Conservation (phyloP, 2,113 vertebrate species). For the Leuciscus idus region DNA sequence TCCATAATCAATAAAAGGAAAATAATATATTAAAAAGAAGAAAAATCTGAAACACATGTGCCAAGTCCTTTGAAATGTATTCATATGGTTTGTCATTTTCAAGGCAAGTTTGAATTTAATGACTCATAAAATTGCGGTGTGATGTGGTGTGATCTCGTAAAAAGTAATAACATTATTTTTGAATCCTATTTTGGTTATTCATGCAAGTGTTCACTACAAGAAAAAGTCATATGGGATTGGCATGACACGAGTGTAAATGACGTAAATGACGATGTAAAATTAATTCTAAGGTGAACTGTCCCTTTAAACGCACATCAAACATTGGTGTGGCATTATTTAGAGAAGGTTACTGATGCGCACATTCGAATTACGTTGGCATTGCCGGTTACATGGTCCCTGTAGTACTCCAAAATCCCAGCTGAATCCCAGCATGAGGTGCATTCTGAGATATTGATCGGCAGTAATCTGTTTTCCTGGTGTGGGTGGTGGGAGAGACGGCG, state of each 20-base stretch:
- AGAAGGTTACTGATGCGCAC: slow-evolving; percentile 57
- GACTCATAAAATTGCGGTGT: no score
- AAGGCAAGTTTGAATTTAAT: no score
- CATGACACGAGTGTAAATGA: not conserved
- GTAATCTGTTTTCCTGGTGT: slow-evolving; percentile 54
- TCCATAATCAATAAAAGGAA: no score
- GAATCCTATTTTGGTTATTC: no score
- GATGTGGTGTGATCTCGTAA: no score
- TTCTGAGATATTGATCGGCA: slow-evolving; percentile 35
- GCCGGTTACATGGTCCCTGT: not conserved
- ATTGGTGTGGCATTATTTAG: slow-evolving; percentile 55
- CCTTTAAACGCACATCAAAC: slow-evolving; percentile 50
- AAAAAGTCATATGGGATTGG: not conserved
- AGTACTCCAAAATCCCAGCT: slow-evolving; percentile 32
- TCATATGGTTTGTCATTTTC: no score
- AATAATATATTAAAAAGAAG: no score
- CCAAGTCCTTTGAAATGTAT: no score
- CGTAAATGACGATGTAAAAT: not conserved
- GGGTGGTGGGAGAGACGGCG: slow-evolving; percentile 47
- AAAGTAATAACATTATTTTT: no score
- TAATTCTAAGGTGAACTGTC: not conserved
- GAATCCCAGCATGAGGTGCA: slow-evolving; percentile 19
- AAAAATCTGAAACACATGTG: no score
- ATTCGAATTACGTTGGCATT: slow-evolving; percentile 41
- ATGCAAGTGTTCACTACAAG: not conserved